A percentile compares a stretch with the other conserved stretches of the same genome.
Evolutionary conservation across 2,113 vertebrate genomes (phyloP).

Genomic region (Xenus cinereus): DNA sequence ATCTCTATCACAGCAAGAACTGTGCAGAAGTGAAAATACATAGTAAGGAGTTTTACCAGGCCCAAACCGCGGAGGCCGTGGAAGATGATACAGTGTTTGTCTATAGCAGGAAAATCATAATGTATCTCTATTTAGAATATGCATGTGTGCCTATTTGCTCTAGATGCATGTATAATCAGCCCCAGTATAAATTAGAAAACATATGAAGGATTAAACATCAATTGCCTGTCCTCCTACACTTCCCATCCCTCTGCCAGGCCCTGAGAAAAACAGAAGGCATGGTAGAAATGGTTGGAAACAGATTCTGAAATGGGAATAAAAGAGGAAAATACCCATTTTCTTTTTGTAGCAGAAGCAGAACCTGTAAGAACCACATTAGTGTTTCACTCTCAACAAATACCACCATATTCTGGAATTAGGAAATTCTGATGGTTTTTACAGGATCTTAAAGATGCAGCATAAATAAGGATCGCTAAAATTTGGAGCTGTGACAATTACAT

Average conservation of each 20-base stretch:
- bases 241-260: conserved; percentile 15
- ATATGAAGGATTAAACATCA: conserved; percentile 53
- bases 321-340: conserved; percentile 1
- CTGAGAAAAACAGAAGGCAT: conserved; percentile 35
- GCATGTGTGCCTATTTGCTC: conserved; percentile 12
- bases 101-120: neutral
- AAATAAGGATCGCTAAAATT: neutral
- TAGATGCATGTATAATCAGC: conserved; percentile 58
- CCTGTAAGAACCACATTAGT: neutral
- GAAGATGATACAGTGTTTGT: neutral
- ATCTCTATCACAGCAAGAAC: neutral
- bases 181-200: conserved; percentile 40
- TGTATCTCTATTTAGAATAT: conserved; percentile 20
- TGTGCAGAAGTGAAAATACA: neutral
- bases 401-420: neutral
- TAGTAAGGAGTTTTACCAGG: neutral
- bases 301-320: neutral
- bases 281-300: conserved; percentile 1
- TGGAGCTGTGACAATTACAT: neutral
- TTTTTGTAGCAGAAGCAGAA: neutral
- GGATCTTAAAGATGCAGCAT: neutral
- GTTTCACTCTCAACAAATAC: neutral
- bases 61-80: accelerated
- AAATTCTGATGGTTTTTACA: neutral
- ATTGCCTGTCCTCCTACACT: conserved; percentile 55